Evolutionary conservation across 2,113 vertebrate species (phyloP).

Genomic region (Gallinago paraguaiae): DNA sequence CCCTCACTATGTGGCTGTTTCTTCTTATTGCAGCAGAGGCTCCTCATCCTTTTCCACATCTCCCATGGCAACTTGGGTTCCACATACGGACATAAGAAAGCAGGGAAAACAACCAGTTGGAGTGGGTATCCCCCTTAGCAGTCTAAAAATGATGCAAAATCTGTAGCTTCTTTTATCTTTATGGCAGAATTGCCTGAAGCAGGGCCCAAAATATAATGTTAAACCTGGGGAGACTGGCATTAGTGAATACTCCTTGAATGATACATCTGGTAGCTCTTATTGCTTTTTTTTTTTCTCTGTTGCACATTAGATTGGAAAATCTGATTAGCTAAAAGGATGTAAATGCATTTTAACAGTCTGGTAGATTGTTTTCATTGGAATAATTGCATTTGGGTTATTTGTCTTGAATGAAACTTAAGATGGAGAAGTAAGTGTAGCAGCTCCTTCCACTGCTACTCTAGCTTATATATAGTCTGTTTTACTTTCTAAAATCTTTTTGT

Average conservation of each 20-base stretch:
- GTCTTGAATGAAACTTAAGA: background rate
- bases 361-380: background rate
- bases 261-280: background rate
- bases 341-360: background rate
- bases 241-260: background rate
- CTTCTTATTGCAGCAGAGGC: background rate
- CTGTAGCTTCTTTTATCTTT: background rate
- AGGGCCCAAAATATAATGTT: background rate
- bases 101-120: background rate
- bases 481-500: background rate
- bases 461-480: background rate
- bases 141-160: slow-evolving; percentile 1
- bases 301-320: background rate
- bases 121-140: slow-evolving; percentile 2
- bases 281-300: background rate
- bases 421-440: background rate
- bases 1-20: background rate
- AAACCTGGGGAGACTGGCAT: background rate
- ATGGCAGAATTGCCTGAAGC: background rate
- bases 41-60: background rate
- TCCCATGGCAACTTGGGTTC: background rate
- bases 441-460: background rate
- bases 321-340: background rate
- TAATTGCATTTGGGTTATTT: background rate
- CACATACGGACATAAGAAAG: background rate